These are phyloP conservation scores for Melinopterus prodromus DNA, from an alignment of 2,888 invertebrate species.

Conservation along the genomic window DNA sequence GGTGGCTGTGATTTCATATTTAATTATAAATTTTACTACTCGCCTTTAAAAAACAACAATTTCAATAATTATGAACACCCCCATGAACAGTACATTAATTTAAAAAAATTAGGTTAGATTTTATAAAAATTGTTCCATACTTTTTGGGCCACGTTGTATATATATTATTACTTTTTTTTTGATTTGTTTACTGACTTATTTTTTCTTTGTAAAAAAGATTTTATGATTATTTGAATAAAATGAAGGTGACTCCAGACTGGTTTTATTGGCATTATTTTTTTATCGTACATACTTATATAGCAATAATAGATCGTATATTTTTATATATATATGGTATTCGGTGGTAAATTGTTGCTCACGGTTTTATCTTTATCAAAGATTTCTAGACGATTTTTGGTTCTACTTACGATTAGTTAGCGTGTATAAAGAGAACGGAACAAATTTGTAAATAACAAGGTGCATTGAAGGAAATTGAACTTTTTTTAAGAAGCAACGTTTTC, in stretches of 20 bases:
- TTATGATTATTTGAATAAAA: neutral
- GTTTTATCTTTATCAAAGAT: neutral
- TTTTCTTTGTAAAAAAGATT: neutral
- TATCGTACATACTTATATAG: neutral
- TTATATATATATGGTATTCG: neutral
- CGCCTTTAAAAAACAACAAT: no score
- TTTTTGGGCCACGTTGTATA: neutral
- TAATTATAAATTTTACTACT: no score
- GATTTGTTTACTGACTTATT: neutral
- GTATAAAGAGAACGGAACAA: slow-evolving; percentile 26
- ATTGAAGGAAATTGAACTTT: slow-evolving; percentile 16
- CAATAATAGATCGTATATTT: neutral
- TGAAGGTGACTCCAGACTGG: neutral
- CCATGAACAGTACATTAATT: no score
- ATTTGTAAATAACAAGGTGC: slow-evolving; percentile 24
- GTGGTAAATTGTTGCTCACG: neutral
- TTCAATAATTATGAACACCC: no score
- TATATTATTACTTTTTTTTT: neutral
- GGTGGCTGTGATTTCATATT: no score
- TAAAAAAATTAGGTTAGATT: no score
- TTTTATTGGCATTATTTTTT: neutral
- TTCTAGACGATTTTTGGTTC: neutral
- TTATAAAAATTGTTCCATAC: no score
- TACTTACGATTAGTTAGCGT: neutral
- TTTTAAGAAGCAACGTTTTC: slow-evolving; percentile 30